Conservation (phyloP, 2,888 invertebrate species). For the Acanthosepion lycidas region DNA sequence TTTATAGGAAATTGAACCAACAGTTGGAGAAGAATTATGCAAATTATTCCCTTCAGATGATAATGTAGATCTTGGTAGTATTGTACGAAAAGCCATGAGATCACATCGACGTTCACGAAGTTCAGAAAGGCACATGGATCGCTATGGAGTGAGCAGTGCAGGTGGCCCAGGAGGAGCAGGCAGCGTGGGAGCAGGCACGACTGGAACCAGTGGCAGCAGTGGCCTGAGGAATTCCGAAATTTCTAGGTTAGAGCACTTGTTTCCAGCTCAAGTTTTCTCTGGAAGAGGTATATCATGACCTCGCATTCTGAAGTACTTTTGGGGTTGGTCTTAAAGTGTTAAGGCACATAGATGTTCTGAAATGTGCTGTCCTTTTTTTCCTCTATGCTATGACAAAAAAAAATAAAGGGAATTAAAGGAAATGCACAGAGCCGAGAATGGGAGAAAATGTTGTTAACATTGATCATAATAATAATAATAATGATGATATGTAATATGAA, state of each 20-base stretch:
- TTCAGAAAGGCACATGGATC: slow-evolving; percentile 50
- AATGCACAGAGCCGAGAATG: neutral
- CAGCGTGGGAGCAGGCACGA: slow-evolving; percentile 52
- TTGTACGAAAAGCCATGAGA: slow-evolving; percentile 70
- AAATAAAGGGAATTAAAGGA: slow-evolving; percentile 49
- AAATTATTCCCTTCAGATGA: slow-evolving; percentile 91
- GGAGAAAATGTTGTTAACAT: neutral
- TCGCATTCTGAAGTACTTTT: slow-evolving; percentile 49
- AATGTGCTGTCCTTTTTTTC: slow-evolving; percentile 8
- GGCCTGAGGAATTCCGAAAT: slow-evolving; percentile 55
- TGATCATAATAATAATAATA: neutral
- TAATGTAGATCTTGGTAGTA: slow-evolving; percentile 70
- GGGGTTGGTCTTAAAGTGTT: slow-evolving; percentile 47
- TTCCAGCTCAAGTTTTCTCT: slow-evolving; percentile 50
- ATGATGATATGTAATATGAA: slow-evolving; percentile 9
- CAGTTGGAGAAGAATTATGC: slow-evolving; percentile 94
- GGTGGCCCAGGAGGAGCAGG: slow-evolving; percentile 48
- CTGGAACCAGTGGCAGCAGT: slow-evolving; percentile 51
- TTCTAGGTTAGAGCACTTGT: slow-evolving; percentile 60
- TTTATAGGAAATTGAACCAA: slow-evolving; percentile 93
- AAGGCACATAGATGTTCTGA: neutral
- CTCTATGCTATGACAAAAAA: neutral
- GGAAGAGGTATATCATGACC: slow-evolving; percentile 51
- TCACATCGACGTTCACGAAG: slow-evolving; percentile 55
- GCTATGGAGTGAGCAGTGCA: slow-evolving; percentile 48